phyloP scores from a whole-genome alignment of 2,888 invertebrate genomes.

The Acleris literana region DNA sequence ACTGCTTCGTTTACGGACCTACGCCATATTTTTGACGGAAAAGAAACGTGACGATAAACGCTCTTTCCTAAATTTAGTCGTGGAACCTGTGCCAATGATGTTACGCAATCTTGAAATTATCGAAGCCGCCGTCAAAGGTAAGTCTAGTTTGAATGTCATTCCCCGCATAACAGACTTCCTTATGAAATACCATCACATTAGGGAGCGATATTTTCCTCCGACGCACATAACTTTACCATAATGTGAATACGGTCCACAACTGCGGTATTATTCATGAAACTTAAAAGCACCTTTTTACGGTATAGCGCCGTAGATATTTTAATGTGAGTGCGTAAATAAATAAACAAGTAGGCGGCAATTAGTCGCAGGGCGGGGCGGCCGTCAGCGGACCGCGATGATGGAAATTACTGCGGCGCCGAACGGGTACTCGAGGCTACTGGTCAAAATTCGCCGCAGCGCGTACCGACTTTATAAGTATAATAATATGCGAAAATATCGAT shows the following conservation, averaged over 20 bases:
- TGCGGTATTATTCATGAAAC: constrained; percentile 30
- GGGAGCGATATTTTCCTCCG: background rate
- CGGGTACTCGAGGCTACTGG: background rate
- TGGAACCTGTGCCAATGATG: constrained; percentile 68
- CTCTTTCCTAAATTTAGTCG: constrained; percentile 58
- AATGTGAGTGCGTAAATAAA: constrained; percentile 57
- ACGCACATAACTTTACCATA: background rate
- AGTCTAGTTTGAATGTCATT: constrained; percentile 37
- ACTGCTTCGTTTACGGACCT: constrained; percentile 62
- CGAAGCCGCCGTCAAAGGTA: constrained; percentile 74
- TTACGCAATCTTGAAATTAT: constrained; percentile 67
- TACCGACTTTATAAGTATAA: too few relatives aligned
- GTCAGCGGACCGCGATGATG: constrained; percentile 52
- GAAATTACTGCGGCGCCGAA: constrained; percentile 55
- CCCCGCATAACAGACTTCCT: background rate
- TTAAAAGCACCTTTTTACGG: constrained; percentile 30
- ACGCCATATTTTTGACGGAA: constrained; percentile 72
- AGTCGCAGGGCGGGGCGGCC: constrained; percentile 62
- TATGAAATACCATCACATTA: background rate
- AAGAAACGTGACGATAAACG: constrained; percentile 46
- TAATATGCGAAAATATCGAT: too few relatives aligned
- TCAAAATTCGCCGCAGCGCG: too few relatives aligned
- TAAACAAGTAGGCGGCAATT: constrained; percentile 77
- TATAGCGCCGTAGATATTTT: constrained; percentile 42
- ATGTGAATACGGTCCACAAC: constrained; percentile 10